Percentiles rank a stretch among this genome's conserved stretches.
These are phyloP conservation scores for Actias luna DNA, from an alignment of 2,888 invertebrate species.

Conservation along the genomic window DNA sequence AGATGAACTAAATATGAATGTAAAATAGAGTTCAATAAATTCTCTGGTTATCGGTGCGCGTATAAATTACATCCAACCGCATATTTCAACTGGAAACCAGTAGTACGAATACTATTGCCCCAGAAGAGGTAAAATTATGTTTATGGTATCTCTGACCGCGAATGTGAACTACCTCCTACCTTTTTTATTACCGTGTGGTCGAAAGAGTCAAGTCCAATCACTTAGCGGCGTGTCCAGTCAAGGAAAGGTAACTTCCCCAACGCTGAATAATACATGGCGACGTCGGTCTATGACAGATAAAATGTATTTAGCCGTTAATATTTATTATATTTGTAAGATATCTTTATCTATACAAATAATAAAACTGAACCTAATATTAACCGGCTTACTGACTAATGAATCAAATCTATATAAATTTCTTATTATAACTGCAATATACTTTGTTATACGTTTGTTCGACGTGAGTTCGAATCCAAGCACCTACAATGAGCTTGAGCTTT, in stretches of 20 bases:
- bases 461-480: no score
- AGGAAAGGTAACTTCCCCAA: background rate
- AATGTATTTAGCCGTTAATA: background rate
- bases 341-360: background rate
- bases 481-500: no score
- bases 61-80: no score
- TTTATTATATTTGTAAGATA: background rate
- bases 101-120: background rate
- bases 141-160: background rate
- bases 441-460: no score
- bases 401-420: no score
- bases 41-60: no score
- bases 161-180: background rate
- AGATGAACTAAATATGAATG: no score
- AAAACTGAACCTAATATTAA: no score
- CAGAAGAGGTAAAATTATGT: background rate
- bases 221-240: background rate
- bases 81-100: background rate
- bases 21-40: no score
- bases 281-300: background rate
- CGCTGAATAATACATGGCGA: conserved; percentile 1
- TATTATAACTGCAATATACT: no score
- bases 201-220: background rate
- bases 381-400: no score
- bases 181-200: background rate